Base-by-base conservation (phyloP, 2,888 invertebrate species). In the Nomada flava region DNA sequence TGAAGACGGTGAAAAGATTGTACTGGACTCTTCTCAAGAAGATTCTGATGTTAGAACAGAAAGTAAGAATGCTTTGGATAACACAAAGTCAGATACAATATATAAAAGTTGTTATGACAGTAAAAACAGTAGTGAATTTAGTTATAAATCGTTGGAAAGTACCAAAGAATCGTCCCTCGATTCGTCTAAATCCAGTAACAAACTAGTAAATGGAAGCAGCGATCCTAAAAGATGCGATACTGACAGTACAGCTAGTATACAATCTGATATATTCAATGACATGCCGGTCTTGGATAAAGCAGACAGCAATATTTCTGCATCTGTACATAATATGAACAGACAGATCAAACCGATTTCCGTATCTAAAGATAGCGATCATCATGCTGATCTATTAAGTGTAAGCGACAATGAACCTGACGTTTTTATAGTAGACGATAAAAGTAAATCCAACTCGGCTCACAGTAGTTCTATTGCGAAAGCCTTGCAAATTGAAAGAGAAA, bases 381-480 rank as follows among this genome's bases (percentile, higher is more conserved):
- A 89, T 23, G 71, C 79, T 3, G 90, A 90, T n/a, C 9, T 91
- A 57, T 73, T 92, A 20, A 91, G 86, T 62, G 84, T 93, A 36
- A 91, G 91, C 50, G 92, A 93, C 36, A 91, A 91, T 53, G 93
- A 92, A n/a, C 88, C 85, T 1, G 91, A 92, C 20, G 86, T 87
- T 9, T 90, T 86, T 20, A 74, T 88, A 2, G 63, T 68, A 1
- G 92, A 92, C 0, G 89, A 87, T 5, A 89, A 89, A 59, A 88
- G 65, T 42, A 90, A 89, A 71, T 86, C 85, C 0, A 88, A 82
- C 20, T 26, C 78, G 2, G 83, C 77, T 44, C 85, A 86, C 23
- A 86, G 87, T 18, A 86, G 70, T 11, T 80, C 86, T 0, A 60
- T 83, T 9, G 18, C 75, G 0, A 91, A 88, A 70, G 79, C 87